Evolutionary conservation across 2,113 vertebrate species (phyloP).

Genomic region (Lynx canadensis): DNA sequence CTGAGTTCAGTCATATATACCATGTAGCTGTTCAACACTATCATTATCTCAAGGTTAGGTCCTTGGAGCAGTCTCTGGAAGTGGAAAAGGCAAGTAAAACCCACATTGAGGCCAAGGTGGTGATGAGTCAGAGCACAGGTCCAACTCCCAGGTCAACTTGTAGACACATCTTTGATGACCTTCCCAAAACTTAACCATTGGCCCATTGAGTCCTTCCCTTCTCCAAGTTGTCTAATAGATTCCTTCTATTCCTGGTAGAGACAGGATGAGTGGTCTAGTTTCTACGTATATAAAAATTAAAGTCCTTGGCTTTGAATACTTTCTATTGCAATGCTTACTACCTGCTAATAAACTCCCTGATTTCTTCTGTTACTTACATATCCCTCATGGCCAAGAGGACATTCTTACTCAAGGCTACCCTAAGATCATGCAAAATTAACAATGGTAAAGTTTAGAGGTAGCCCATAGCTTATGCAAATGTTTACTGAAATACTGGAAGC

Average conservation of each 20-base stretch:
- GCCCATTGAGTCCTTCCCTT: neutral
- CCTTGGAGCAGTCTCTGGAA: neutral
- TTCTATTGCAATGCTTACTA: neutral
- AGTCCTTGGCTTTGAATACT: neutral
- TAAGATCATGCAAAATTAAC: neutral
- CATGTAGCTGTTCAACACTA: neutral
- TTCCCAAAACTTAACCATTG: neutral
- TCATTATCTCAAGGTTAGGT: neutral
- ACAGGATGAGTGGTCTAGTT: neutral
- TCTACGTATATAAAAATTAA: neutral
- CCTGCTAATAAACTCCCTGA: neutral
- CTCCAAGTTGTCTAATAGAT: neutral
- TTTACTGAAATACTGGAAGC: neutral
- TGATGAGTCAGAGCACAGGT: no score
- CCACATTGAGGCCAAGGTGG: no score
- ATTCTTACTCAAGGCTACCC: neutral
- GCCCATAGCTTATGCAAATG: neutral
- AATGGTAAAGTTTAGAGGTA: neutral
- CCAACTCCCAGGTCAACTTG: no score
- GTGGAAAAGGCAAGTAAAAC: no score
- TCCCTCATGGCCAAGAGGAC: neutral
- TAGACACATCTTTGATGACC: neutral
- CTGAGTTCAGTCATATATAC: neutral
- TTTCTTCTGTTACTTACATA: neutral
- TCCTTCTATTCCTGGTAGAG: neutral